Base-by-base conservation (phyloP, 2,888 invertebrate genomes). In the Spatulosminthurus flaviceps region DNA sequence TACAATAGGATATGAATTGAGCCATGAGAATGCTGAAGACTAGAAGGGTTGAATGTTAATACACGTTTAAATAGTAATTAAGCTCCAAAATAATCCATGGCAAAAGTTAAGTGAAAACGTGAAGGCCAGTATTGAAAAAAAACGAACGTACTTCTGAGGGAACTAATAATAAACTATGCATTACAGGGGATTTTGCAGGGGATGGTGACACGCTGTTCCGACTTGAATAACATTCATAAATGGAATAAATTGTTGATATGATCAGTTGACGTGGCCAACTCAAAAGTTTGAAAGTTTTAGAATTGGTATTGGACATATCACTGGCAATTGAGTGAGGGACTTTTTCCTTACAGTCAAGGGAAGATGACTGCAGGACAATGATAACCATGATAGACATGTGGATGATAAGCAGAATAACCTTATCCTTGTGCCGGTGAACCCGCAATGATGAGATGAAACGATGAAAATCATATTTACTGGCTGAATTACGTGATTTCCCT, bases 401-500 rank as follows among this genome's bases (percentile, higher is more conserved):
- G 29, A 70, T 29, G 41, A 70, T 16, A 70, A 34, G 34, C 41
- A 42, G 1, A 28, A 22, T 71, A 72, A 51, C 72, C 72, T 72
- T 72, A 5, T 43, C 72, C 72, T 72, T 72, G 72, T 72, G 24
- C 71, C 42, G 51, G 51, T 72, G 72, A 42, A 72, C 72, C 22
- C 42, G n/a, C 24, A 64, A 21, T 19, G 21, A 70, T 16, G 22
- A 41, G 29, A 70, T 34, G 21, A 34, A 13, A 22, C 24, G 43
- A 5, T 9, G 41, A 19, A 34, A 70, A 9, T 7, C 70, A 51
- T 41, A 41, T 70, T 70, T 21, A 70, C 70, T 70, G 21, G 21
- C 4, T 41, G 26, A 19, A 71, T 72, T 72, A 72, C 41, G 42
- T 1, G 51, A 51, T 43, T 72, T 24, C 19, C 72, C 72, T 26